A percentile compares a stretch with the other conserved stretches of the same genome.
phyloP scores from a whole-genome alignment of 2,888 invertebrate species.

The Apoderus coryli region DNA sequence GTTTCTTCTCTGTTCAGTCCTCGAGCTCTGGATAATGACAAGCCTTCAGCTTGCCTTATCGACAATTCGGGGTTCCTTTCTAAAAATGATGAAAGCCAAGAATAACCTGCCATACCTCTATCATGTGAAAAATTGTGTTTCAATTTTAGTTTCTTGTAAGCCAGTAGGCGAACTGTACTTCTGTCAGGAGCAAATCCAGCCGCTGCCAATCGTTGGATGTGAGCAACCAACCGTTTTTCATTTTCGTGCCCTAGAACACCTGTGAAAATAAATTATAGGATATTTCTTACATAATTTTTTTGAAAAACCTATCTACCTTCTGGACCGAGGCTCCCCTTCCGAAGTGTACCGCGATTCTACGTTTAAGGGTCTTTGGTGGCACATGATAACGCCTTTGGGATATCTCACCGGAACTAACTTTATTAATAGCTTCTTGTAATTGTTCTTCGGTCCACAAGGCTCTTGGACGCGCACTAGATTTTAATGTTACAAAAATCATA shows the following conservation, averaged over 20 bases:
- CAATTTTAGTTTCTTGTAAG: slow-evolving; percentile 12
- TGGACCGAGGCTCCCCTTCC: slow-evolving; percentile 6
- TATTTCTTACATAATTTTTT: too few relatives aligned
- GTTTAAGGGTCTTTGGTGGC: slow-evolving; percentile 7
- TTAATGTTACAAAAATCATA: too few relatives aligned
- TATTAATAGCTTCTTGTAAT: slow-evolving; percentile 8
- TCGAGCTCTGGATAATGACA: slow-evolving; percentile 6
- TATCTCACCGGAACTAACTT: slow-evolving; percentile 7
- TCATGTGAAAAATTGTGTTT: slow-evolving; percentile 10
- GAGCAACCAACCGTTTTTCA: slow-evolving; percentile 11
- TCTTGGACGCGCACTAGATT: slow-evolving; percentile 3
- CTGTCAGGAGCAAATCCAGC: slow-evolving; percentile 10
- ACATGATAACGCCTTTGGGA: slow-evolving; percentile 3
- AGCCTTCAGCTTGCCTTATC: slow-evolving; percentile 9
- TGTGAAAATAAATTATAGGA: slow-evolving; percentile 2
- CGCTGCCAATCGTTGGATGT: slow-evolving; percentile 9
- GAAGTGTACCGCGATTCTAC: slow-evolving; percentile 8
- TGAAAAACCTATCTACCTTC: slow-evolving; percentile 1
- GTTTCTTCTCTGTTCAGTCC: slow-evolving; percentile 10
- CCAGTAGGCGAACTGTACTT: slow-evolving; percentile 9
- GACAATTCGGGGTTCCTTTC: slow-evolving; percentile 10
- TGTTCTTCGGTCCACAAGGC: slow-evolving; percentile 5
- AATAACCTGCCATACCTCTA: slow-evolving; percentile 7
- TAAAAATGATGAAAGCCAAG: slow-evolving; percentile 9
- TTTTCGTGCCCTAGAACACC: slow-evolving; percentile 9